Evolutionary conservation across 2,113 vertebrate species (phyloP), one percentile per base, ranked within the genome.

Genomic region (Circaetus gallicus): DNA sequence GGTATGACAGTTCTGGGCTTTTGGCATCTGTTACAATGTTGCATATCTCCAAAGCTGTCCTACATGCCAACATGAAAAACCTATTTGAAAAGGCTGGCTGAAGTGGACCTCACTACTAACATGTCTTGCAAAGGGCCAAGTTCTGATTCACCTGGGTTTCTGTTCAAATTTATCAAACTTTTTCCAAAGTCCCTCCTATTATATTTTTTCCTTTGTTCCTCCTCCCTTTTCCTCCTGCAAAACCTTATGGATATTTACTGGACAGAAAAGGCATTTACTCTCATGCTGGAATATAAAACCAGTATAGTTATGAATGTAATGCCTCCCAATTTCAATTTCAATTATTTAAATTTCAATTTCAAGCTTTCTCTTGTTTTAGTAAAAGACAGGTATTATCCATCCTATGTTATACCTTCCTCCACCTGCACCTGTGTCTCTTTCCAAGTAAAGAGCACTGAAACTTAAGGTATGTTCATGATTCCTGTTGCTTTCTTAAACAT

Each of bases 361-460:
- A 89, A 55, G 47, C 52, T 93, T 72, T 77, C n/a, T 73, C 28
- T 65, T 49, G 15, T 86, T 90, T 92, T 84, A 66, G 13, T 42
- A 32, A 55, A 86, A 77, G 45, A 62, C 19, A 76, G 13, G n/a
- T 66, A 53, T 70, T 80, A 74, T 29, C 43, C 16, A 74, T 26
- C 6, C 10, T 25, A 38, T 45, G 16, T 24, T 67, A 29, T 11
- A 50, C 16, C 49, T 71, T 88, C 25, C 11, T 69, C 42, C 28
- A 50, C 13, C 49, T 86, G 11, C 29, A 79, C 20, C 32, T 67
- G 7, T 45, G 16, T 32, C 65, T 84, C 55, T 29, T 89, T 62
- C 49, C 55, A 74, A 84, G 47, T 43, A 34, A 91, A 79, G 32
- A 90, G 6, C 34, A 47, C 26, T 36, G 34, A 69, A 90, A 69